Evolutionary conservation across 2,888 invertebrate genomes (phyloP).

Genomic region (Tiphia femorata): DNA sequence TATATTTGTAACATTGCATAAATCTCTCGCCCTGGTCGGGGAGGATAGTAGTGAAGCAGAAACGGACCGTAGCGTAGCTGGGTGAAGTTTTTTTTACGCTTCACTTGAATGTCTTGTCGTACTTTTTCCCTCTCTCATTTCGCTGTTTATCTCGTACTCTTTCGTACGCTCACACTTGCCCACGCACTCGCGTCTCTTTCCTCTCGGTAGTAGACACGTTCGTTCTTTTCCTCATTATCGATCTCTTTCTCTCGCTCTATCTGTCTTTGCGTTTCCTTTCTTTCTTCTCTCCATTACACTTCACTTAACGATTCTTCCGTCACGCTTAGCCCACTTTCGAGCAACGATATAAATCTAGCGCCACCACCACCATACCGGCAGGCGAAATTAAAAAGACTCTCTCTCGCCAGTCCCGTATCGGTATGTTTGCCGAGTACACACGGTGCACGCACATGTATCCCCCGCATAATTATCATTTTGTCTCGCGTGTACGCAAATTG

Average conservation of each 20-base stretch:
- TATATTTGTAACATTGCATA: constrained; percentile 50
- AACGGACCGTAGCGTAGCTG: constrained; percentile 35
- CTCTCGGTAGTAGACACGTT: too few species aligned
- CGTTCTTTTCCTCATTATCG: too few species aligned
- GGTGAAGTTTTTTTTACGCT: constrained; percentile 34
- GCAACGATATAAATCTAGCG: background rate
- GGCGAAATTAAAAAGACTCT: too few species aligned
- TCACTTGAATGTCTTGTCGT: constrained; percentile 22
- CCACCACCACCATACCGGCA: too few species aligned
- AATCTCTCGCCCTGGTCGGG: constrained; percentile 31
- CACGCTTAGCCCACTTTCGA: too few species aligned
- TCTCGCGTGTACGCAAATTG: too few species aligned
- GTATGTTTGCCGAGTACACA: too few species aligned
- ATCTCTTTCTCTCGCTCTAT: background rate
- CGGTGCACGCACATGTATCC: too few species aligned
- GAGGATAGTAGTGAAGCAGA: constrained; percentile 27
- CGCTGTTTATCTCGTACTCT: too few species aligned
- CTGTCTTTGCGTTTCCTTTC: constrained; percentile 8
- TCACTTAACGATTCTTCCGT: constrained; percentile 7
- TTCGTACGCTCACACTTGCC: too few species aligned
- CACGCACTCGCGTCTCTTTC: too few species aligned
- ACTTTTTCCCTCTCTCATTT: background rate
- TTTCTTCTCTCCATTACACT: constrained; percentile 4
- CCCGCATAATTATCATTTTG: constrained; percentile 31
- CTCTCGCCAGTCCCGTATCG: too few species aligned